Base-by-base conservation (phyloP, 92 coral and sea anemone species). In the Umimayanthus kanabou region DNA sequence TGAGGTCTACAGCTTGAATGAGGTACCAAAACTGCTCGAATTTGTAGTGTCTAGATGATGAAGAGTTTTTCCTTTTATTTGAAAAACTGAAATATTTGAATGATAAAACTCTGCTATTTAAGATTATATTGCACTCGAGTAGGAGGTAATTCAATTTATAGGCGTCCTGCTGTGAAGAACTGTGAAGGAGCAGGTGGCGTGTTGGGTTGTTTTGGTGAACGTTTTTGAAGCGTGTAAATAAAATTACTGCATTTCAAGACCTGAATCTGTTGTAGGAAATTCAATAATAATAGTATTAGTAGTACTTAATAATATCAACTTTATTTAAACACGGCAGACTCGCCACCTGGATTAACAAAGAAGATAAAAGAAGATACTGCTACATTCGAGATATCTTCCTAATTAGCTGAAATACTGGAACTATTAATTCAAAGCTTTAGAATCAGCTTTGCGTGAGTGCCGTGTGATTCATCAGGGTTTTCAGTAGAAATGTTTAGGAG, bases 1-100 rank as follows among this genome's bases (percentile, higher is more conserved):
- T 6, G 76, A 90, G 5, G 89, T 85, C 30, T 90, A 89, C 81
- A 80, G 80, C 76, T 79, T 94, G 81, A 91, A 84, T 29, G 94
- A 94, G 93, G 98, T 92, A 80, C 0, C 2, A 20, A 23, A 6
- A 77, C 39, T 25, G 29, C 7, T 61, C 6, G 9, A 25, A 61
- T 33, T 33, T 33, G 37, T 33, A 33, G 37, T 61, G 69, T 61
- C 25, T 61, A 53, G 58, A 53, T 53, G 58, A 53, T 53, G 58
- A 53, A 13, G 58, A 13, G 69, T 61, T 61, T 57, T 2, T 15
- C 16, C 66, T 57, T 16, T 22, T 61, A 3, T 61, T 6, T 61
- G 25, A 5, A 61, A 25, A 61, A 22, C 22, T 20, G 69, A 61
- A 61, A 61, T n/a, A 18, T 61, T 61, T 61, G 67, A 61, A 61